These are phyloP conservation scores for Protonibea diacanthus DNA, from an alignment of 2,797 vertebrate genomes.

Conservation along the genomic window DNA sequence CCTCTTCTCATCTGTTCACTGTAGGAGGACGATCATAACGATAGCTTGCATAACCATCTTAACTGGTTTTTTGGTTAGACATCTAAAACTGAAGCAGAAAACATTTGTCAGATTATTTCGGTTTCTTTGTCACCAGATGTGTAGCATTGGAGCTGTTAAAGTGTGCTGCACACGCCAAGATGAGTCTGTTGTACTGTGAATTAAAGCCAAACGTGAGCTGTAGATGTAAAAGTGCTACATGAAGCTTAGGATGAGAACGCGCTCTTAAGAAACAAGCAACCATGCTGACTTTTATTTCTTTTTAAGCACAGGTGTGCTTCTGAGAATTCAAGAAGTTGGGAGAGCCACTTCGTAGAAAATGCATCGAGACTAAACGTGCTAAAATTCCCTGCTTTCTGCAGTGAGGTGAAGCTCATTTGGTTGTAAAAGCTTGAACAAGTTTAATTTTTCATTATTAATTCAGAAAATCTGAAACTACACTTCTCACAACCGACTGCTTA, in stretches of 20 bases:
- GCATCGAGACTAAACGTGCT: not conserved
- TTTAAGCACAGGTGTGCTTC: slow-evolving; percentile 18
- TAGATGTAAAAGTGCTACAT: not conserved
- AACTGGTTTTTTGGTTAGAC: not conserved
- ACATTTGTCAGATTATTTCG: not conserved
- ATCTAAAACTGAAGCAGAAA: not conserved
- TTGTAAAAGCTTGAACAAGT: not conserved
- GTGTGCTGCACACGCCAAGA: not conserved
- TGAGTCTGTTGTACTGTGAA: not conserved
- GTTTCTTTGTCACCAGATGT: slow-evolving; percentile 12
- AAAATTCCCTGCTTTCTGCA: not conserved
- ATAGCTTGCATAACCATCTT: not conserved
- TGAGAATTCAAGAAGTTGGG: not conserved
- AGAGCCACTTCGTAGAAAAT: not conserved
- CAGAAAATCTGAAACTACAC: not conserved
- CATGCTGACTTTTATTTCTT: not conserved
- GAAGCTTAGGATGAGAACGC: too few species aligned
- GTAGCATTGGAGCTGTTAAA: not conserved
- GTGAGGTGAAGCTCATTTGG: not conserved
- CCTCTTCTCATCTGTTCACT: not conserved
- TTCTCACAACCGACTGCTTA: not conserved
- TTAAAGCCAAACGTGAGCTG: not conserved
- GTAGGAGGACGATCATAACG: not conserved
- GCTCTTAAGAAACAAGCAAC: not conserved
- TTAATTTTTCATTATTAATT: not conserved